Percentiles rank a stretch among this genome's conserved stretches.
phyloP scores from a whole-genome alignment of 1,140 invertebrate genomes.

The Ceratosolen solmsi region DNA sequence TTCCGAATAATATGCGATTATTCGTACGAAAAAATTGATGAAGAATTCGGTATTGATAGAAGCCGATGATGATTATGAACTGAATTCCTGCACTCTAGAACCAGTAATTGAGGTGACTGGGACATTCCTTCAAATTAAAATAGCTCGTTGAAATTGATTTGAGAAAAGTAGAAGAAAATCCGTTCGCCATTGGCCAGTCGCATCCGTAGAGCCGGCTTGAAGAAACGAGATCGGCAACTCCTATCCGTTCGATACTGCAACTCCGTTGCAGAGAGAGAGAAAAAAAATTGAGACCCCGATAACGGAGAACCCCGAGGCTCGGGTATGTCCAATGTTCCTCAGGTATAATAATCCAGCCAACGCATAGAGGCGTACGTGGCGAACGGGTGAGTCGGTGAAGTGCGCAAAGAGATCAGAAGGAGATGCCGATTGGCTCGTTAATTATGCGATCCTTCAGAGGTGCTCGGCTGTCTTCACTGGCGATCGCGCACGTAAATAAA shows the following conservation, averaged over 20 bases:
- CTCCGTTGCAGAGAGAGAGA: not conserved
- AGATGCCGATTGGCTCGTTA: conserved; percentile 1
- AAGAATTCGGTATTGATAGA: not conserved
- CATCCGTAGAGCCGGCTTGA: not conserved
- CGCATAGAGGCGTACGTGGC: not conserved
- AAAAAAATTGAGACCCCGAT: too few species aligned
- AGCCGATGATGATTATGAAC: not conserved
- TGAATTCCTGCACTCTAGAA: not conserved
- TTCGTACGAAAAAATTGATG: not conserved
- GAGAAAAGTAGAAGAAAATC: not conserved
- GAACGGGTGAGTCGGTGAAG: not conserved
- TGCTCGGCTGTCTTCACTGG: not conserved
- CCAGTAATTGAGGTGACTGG: too few species aligned
- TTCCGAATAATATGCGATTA: too few species aligned
- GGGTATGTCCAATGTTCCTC: not conserved
- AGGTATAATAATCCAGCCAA: not conserved
- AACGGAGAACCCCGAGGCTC: not conserved
- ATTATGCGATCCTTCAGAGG: conserved; percentile 32
- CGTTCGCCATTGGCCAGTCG: not conserved
- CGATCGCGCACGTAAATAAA: too few species aligned
- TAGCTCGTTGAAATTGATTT: not conserved
- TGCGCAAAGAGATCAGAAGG: conserved; percentile 3
- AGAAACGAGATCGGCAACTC: not conserved
- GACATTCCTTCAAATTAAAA: not conserved
- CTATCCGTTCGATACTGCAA: not conserved